A percentile compares a stretch with the other conserved stretches of the same genome.
These are phyloP conservation scores for Salmo trutta DNA, from an alignment of 2,797 vertebrate species.

Conservation along the genomic window DNA sequence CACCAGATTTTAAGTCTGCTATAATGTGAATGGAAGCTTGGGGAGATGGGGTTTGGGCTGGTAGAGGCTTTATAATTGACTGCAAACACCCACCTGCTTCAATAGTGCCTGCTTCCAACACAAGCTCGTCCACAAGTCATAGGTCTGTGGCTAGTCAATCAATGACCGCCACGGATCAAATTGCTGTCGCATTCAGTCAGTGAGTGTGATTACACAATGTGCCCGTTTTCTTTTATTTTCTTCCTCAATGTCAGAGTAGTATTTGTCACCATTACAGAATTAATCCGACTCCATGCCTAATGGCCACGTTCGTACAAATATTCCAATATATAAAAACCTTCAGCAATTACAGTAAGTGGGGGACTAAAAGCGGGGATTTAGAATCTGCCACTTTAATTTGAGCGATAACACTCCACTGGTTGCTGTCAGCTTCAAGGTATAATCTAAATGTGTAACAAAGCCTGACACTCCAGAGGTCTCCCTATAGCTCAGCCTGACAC, in stretches of 20 bases:
- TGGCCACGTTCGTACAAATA: conserved; percentile 60
- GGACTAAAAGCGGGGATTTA: conserved; percentile 73
- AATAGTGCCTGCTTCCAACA: neutral
- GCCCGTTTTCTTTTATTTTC: conserved; percentile 40
- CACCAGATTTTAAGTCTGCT: conserved; percentile 53
- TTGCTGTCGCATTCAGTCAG: neutral
- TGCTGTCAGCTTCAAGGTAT: conserved; percentile 70
- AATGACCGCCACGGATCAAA: neutral
- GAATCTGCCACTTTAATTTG: conserved; percentile 73
- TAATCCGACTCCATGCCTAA: conserved; percentile 68
- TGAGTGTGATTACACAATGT: neutral
- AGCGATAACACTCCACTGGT: conserved; percentile 66
- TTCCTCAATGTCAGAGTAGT: conserved; percentile 55
- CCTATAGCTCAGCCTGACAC: conserved; percentile 70
- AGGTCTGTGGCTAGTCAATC: neutral
- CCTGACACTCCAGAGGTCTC: conserved; percentile 68
- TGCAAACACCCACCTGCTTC: neutral
- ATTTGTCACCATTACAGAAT: conserved; percentile 71
- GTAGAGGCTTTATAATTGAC: neutral
- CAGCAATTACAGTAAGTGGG: conserved; percentile 72
- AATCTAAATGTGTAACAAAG: conserved; percentile 77
- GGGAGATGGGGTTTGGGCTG: neutral
- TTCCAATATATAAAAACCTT: conserved; percentile 68
- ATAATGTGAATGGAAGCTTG: conserved; percentile 30
- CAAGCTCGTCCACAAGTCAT: neutral